Evolutionary conservation across 1,140 invertebrate genomes (phyloP).

Genomic region (Nomia melanderi): DNA sequence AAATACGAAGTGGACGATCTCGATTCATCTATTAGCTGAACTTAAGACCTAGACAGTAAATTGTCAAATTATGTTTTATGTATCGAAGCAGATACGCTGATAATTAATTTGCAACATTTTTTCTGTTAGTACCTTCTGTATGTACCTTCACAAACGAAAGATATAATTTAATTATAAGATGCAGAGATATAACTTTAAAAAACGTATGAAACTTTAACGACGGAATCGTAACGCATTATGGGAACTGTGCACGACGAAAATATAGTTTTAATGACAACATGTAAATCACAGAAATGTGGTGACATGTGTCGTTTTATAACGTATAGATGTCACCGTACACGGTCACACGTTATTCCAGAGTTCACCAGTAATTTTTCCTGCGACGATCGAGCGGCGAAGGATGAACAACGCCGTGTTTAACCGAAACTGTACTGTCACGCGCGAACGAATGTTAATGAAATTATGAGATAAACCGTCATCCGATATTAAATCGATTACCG

Average conservation of each 20-base stretch:
- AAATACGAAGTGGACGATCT: too few relatives aligned
- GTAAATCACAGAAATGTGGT: constrained; percentile 67
- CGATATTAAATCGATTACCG: constrained; percentile 39
- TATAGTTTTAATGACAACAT: constrained; percentile 74
- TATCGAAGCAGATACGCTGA: too few relatives aligned
- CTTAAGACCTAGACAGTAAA: too few relatives aligned
- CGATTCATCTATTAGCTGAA: too few relatives aligned
- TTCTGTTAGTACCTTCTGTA: too few relatives aligned
- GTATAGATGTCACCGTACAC: constrained; percentile 1
- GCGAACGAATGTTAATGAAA: constrained; percentile 31
- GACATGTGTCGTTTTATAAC: not conserved
- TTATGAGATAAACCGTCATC: constrained; percentile 31
- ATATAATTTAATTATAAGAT: too few relatives aligned
- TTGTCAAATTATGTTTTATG: too few relatives aligned
- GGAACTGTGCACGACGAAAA: constrained; percentile 61
- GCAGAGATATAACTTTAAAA: constrained; percentile 73
- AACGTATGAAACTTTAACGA: constrained; percentile 70
- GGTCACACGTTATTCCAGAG: not conserved
- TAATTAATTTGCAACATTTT: too few relatives aligned
- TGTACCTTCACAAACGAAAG: too few relatives aligned
- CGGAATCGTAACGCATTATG: constrained; percentile 74
- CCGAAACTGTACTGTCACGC: not conserved
- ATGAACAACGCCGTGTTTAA: not conserved
- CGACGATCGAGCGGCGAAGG: not conserved
- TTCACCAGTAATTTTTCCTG: constrained; percentile 49